Evolutionary conservation across 2,797 vertebrate species (phyloP).

Genomic region (Lacerta viridis): DNA sequence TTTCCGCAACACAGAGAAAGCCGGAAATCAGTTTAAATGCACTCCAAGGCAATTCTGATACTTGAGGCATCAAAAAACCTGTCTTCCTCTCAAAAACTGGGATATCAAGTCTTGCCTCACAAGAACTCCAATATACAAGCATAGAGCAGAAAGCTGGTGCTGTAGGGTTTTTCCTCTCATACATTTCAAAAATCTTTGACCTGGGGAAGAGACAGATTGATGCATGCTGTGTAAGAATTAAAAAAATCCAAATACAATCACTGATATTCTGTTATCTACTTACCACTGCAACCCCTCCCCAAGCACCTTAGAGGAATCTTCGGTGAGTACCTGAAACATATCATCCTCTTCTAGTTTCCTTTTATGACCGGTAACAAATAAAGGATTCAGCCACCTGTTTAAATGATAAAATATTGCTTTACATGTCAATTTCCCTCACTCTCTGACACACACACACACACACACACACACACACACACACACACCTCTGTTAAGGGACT

Average conservation of each 20-base stretch:
- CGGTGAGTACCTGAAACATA: slow-evolving; percentile 92
- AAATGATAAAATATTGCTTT: slow-evolving; percentile 36
- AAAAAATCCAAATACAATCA: not conserved
- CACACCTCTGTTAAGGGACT: not conserved
- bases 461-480: not conserved
- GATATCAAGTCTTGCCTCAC: not conserved
- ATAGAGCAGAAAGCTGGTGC: not conserved
- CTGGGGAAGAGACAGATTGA: no score
- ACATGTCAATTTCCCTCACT: not conserved
- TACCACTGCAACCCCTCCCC: slow-evolving; percentile 93
- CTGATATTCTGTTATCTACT: slow-evolving; percentile 43
- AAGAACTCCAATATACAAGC: no score
- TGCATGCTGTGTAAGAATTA: not conserved
- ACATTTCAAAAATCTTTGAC: not conserved
- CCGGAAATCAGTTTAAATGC: no score
- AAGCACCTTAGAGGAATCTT: slow-evolving; percentile 89
- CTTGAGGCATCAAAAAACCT: not conserved
- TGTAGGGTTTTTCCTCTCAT: not conserved
- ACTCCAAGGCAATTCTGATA: not conserved
- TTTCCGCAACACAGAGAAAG: not conserved
- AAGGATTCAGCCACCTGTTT: slow-evolving; percentile 93
- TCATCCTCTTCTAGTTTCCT: slow-evolving; percentile 93
- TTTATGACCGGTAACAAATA: slow-evolving; percentile 91
- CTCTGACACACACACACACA: not conserved
- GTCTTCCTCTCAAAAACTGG: not conserved